A percentile compares a stretch with the other conserved stretches of the same genome.
phyloP scores from a whole-genome alignment of 2,888 invertebrate genomes.

The Buathra laborator region DNA sequence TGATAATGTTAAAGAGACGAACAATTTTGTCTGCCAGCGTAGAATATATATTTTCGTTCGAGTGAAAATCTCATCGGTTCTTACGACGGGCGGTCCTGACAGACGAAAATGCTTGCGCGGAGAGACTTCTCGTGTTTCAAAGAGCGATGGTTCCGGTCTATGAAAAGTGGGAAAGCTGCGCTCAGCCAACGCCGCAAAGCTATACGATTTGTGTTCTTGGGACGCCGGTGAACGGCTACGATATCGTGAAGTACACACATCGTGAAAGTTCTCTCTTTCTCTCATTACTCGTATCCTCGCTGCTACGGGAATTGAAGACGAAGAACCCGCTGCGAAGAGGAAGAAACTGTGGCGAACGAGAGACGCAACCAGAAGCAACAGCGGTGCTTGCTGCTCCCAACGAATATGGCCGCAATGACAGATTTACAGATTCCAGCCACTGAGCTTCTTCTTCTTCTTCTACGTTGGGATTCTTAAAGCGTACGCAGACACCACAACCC shows the following conservation, averaged over 20 bases:
- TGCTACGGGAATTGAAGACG: constrained; percentile 16
- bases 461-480: constrained; percentile 78
- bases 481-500: constrained; percentile 36
- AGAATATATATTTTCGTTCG: constrained; percentile 41
- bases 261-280: constrained; percentile 16
- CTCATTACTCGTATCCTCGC: constrained; percentile 33
- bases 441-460: constrained; percentile 65
- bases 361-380: constrained; percentile 32
- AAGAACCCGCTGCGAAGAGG: constrained; percentile 19
- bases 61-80: constrained; percentile 53
- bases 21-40: constrained; percentile 4
- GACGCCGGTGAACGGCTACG: constrained; percentile 34
- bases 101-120: constrained; percentile 9
- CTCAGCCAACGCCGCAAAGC: constrained; percentile 5
- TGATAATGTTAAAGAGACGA: constrained; percentile 16
- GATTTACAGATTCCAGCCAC: constrained; percentile 85
- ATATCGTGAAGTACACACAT: constrained; percentile 9
- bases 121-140: constrained; percentile 63
- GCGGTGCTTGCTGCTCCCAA: constrained; percentile 62
- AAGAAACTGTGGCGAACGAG: constrained; percentile 31
- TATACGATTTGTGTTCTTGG: constrained; percentile 33
- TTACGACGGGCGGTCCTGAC: constrained; percentile 35
- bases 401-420: constrained; percentile 83
- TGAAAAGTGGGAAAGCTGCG: constrained; percentile 59
- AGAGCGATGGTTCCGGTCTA: constrained; percentile 68